Evolutionary conservation across 2,113 vertebrate species (phyloP).

Genomic region (Tupaia tana): DNA sequence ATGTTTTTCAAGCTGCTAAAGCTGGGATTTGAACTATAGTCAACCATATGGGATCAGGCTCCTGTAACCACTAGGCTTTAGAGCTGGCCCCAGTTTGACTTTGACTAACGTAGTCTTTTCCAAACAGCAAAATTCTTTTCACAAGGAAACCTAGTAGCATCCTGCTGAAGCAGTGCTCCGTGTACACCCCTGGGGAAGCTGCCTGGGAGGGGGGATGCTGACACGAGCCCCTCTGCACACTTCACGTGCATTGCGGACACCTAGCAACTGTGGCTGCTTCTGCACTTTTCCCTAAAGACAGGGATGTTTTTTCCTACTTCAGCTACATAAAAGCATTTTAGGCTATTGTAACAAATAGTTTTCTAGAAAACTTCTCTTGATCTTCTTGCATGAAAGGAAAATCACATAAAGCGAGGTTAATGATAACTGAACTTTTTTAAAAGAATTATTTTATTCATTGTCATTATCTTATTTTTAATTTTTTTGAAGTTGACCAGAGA

Average conservation of each 20-base stretch:
- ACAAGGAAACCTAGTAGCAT: neutral
- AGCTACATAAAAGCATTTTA: neutral
- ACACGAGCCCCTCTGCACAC: neutral
- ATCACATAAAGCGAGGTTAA: neutral
- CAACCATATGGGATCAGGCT: no score
- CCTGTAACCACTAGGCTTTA: no score
- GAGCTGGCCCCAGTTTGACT: neutral
- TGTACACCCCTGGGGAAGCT: neutral
- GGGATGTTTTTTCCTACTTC: neutral
- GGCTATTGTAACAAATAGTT: neutral
- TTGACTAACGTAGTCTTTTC: neutral
- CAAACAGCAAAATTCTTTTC: neutral
- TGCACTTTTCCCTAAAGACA: neutral
- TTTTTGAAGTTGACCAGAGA: no score
- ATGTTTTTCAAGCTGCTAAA: no score
- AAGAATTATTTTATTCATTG: no score
- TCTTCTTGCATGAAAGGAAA: neutral
- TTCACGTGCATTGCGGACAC: accelerated
- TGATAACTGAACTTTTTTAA: neutral
- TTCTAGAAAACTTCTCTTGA: neutral
- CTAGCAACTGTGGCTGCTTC: neutral
- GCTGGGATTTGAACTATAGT: no score
- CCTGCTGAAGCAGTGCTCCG: neutral
- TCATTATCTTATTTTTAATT: no score
- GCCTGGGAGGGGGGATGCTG: neutral